These are phyloP conservation scores for Sarotherodon lohbergeri DNA, from an alignment of 2,113 vertebrate species.

Conservation along the genomic window DNA sequence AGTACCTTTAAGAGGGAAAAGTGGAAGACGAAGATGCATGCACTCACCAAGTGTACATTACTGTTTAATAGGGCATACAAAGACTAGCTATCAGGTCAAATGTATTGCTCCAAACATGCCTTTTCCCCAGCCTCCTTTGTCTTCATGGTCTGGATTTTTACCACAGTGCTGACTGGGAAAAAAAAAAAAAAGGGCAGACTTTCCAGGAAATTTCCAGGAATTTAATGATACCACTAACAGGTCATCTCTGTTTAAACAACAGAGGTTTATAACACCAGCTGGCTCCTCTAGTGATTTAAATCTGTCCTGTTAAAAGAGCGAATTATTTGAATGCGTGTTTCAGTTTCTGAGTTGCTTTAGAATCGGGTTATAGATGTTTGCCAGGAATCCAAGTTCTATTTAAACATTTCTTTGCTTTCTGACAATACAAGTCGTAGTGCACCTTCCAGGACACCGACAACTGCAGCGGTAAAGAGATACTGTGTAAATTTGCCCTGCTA, in stretches of 20 bases:
- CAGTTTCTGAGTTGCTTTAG: not conserved
- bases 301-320: not conserved
- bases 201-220: not conserved
- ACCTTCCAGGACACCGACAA: not conserved
- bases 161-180: not conserved
- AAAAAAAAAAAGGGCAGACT: not conserved
- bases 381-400: not conserved
- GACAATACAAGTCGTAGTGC: not conserved
- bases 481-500: not conserved
- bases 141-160: not conserved
- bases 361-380: not conserved
- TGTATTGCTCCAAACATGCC: not conserved
- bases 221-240: not conserved
- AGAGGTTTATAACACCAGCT: not conserved
- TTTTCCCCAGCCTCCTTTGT: not conserved
- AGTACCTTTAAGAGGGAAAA: not conserved
- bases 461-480: not conserved
- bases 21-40: not conserved
- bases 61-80: not conserved
- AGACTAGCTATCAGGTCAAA: not conserved
- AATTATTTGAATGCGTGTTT: not conserved
- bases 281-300: not conserved
- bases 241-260: not conserved
- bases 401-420: not conserved
- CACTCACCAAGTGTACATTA: not conserved